Base-by-base conservation (phyloP, 2,888 invertebrate species). In the Drosophila austrosaltans region DNA sequence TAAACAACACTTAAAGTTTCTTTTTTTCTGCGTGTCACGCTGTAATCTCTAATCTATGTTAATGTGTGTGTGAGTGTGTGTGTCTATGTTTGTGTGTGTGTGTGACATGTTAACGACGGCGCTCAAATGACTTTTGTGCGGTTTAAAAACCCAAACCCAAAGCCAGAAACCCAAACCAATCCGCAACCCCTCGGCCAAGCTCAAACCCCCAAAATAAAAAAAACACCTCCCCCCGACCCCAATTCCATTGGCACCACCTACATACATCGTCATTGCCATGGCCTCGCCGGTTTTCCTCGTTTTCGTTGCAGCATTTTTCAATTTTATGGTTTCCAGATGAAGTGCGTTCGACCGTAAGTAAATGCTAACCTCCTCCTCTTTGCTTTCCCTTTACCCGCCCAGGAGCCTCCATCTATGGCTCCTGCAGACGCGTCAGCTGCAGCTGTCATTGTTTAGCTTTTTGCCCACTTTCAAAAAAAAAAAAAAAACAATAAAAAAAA, bases 241-340 rank as follows among this genome's bases (percentile, higher is more conserved):
- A 12, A 16, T 39, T 28, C 7, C 58, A 53, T n/a, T 42, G 42
- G 42, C 42, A 56, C 48, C 70, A 60, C 63, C 75, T 63, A 63
- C 66, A 40, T 22, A 36, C 57, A 42, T 71, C 61, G 68, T 53
- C 68, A 66, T 74, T 62, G 66, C 69, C 68, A 54, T 68, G 61
- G 66, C 58, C 62, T 66, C 76, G 82, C 61, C 8, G 61, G 12
- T 22, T 56, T 53, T 61, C 56, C 65, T 63, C 75, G 70, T 62
- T 58, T 16, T 63, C 75, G 63, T 62, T 72, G 82, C 79, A 82
- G 81, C 77, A 81, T 86, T 90, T 90, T 89, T 88, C 90, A 90
- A 90, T 90, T 90, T 89, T 90, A 90, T 90, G 90, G 90, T 86
- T 90, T 88, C 89, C 89, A 90, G 88, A 90, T 90, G 90, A 90